Evolutionary conservation across 2,113 vertebrate genomes (phyloP).

Genomic region (Empidonax alnorum): DNA sequence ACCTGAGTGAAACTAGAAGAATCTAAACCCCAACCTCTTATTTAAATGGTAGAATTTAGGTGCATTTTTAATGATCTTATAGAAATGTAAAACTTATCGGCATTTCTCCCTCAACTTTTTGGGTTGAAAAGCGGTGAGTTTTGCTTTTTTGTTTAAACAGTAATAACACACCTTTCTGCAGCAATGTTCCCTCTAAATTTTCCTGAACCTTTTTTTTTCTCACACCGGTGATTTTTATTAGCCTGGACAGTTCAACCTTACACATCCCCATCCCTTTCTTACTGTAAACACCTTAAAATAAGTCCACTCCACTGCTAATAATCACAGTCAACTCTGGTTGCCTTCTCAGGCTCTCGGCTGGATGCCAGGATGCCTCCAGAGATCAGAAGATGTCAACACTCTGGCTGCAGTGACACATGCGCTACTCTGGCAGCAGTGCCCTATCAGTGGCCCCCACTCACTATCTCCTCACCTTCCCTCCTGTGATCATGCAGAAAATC

Average conservation of each 20-base stretch:
- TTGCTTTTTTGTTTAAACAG: background rate
- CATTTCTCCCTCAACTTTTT: background rate
- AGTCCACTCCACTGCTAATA: background rate
- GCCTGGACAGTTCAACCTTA: slow-evolving; percentile 32
- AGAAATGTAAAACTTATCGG: background rate
- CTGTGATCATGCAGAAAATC: background rate
- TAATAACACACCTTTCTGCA: background rate
- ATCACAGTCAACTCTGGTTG: slow-evolving; percentile 11
- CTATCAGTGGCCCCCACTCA: background rate
- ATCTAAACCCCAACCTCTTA: background rate
- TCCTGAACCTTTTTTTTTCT: background rate
- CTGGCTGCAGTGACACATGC: background rate
- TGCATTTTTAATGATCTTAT: background rate
- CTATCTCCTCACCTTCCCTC: background rate
- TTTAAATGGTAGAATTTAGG: background rate
- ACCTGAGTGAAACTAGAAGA: background rate
- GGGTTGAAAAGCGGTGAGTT: background rate
- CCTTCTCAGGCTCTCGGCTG: background rate
- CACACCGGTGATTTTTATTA: slow-evolving; percentile 4
- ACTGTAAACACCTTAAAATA: slow-evolving; percentile 38
- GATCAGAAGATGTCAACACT: slow-evolving; percentile 19
- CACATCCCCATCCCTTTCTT: background rate
- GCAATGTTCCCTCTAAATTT: background rate
- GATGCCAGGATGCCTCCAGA: background rate
- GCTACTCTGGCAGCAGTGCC: background rate